These are phyloP conservation scores for Oriolus oriolus DNA, from an alignment of 2,113 vertebrate genomes.

Conservation along the genomic window DNA sequence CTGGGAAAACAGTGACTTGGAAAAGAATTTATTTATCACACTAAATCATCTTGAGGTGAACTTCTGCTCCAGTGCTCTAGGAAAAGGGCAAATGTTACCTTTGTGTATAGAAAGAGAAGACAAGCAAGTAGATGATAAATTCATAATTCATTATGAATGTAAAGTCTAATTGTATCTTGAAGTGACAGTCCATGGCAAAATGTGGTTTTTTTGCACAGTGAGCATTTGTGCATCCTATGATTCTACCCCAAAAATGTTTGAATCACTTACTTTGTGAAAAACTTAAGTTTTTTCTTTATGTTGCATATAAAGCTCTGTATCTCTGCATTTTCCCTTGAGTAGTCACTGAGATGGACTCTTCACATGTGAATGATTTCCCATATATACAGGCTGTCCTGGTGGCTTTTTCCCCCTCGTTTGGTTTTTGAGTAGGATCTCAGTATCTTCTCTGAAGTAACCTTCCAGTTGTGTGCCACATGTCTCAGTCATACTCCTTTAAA, in stretches of 20 bases:
- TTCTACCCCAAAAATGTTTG: not conserved
- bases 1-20: not conserved
- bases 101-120: not conserved
- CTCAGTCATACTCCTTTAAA: not conserved
- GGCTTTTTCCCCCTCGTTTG: not conserved
- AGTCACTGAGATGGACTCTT: not conserved
- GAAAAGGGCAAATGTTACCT: not conserved
- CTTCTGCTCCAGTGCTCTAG: not conserved
- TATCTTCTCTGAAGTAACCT: not conserved
- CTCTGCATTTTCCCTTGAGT: not conserved
- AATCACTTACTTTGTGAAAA: not conserved
- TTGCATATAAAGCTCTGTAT: not conserved
- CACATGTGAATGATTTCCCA: not conserved
- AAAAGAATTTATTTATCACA: not conserved
- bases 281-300: not conserved
- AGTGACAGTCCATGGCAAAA: not conserved
- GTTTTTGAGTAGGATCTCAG: not conserved
- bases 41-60: not conserved
- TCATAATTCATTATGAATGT: not conserved
- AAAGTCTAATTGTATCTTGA: not conserved
- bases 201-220: not conserved
- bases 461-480: not conserved
- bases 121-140: not conserved
- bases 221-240: not conserved
- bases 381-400: not conserved